These are phyloP conservation scores for Bruchidius siliquastri DNA, from an alignment of 2,888 invertebrate genomes.

Conservation along the genomic window DNA sequence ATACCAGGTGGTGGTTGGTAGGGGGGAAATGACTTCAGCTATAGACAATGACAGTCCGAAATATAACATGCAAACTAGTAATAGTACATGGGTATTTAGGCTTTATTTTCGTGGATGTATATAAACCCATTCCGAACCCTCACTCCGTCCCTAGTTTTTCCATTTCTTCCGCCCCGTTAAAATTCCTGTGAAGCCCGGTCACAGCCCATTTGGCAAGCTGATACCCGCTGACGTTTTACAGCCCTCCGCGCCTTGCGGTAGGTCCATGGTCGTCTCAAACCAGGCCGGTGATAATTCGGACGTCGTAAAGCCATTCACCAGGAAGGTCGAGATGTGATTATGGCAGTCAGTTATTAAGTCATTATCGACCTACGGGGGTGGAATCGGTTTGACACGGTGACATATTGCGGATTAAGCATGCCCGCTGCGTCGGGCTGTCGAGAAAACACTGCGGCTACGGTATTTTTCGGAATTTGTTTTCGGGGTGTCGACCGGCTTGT, in stretches of 20 bases:
- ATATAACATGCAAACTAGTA: too few species aligned
- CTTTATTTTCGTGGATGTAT: too few species aligned
- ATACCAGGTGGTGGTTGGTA: too few species aligned
- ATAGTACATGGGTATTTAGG: too few species aligned
- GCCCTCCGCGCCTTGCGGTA: neutral
- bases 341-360: constrained; percentile 21
- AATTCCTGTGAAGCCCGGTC: neutral
- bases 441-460: neutral
- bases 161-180: neutral
- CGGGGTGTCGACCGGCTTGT: neutral
- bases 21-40: too few species aligned
- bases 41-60: too few species aligned
- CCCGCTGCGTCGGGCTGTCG: neutral
- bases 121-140: too few species aligned
- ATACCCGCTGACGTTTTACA: neutral
- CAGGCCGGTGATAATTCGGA: neutral
- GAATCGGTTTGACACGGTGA: neutral
- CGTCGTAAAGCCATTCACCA: constrained; percentile 1
- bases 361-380: constrained; percentile 9
- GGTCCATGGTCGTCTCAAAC: neutral
- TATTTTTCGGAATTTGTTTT: neutral
- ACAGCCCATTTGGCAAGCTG: neutral
- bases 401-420: neutral
- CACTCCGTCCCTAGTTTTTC: neutral
- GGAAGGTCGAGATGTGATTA: constrained; percentile 21